phyloP scores from a whole-genome alignment of 2,113 vertebrate species.

The Anhinga anhinga region DNA sequence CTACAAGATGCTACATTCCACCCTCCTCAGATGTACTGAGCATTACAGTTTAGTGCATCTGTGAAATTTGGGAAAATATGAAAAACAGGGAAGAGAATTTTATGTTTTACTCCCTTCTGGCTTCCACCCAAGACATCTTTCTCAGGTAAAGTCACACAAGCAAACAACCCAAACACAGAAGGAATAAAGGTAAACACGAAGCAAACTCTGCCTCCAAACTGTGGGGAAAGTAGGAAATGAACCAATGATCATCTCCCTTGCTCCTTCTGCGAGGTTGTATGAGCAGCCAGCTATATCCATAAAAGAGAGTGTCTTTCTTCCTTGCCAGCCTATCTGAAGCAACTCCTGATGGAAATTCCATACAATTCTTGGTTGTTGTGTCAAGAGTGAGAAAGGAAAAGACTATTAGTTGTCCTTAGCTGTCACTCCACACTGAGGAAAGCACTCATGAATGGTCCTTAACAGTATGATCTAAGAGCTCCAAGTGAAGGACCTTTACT shows the following conservation, averaged over 20 bases:
- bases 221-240: not conserved
- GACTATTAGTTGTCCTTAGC: not conserved
- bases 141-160: not conserved
- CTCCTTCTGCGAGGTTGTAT: not conserved
- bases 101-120: not conserved
- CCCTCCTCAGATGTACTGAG: not conserved
- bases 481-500: not conserved
- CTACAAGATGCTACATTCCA: slow-evolving; percentile 4
- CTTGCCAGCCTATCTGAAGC: not conserved
- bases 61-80: not conserved
- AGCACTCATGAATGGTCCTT: not conserved
- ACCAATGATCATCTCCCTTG: not conserved
- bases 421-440: not conserved
- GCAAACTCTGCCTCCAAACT: not conserved
- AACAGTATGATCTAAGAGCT: not conserved
- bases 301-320: not conserved
- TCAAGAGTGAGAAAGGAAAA: not conserved
- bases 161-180: not conserved
- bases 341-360: not conserved
- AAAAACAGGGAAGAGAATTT: not conserved
- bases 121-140: not conserved
- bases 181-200: not conserved
- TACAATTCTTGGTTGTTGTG: not conserved
- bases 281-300: not conserved
- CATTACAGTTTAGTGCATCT: not conserved